Evolutionary conservation across 2,888 invertebrate species (phyloP), one percentile per base, ranked within the genome.

Genomic region (Philaethria dido): DNA sequence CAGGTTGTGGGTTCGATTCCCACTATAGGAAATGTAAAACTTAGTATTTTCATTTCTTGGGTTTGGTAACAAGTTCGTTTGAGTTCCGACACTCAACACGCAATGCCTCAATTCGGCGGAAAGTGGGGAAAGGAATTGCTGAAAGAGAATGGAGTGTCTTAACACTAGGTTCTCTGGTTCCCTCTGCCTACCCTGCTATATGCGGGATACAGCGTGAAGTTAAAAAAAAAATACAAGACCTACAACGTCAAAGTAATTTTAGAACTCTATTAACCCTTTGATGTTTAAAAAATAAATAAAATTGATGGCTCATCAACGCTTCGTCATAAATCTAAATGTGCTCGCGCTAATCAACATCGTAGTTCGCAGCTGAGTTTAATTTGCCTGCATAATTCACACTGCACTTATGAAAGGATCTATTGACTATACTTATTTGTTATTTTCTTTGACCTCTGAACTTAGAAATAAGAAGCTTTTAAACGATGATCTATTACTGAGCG

Each of bases 311-410:
- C 68, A 62, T 66, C 69, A 72, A 69, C 74, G 71, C 77, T 75
- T 82, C 78, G 81, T 84, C 80, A 82, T 86, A 84, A 88, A 85
- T 86, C 86, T 85, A 84, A 86, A 87, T 86, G 83, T 81, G 83
- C 80, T 78, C 74, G 81, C 82, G 82, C 84, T 86, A 87, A 89
- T 88, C 86, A 84, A 78, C 78, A 78, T 75, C 76, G 70, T 74
- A 77, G 80, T 80, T 77, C 77, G 80, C 89, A 91, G 89, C 89
- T 89, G 91, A 79, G 77, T 83, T 85, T 84, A 87, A 90, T 90
- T 89, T 87, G 83, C 84, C 83, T 80, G 83, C 82, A 79, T 83
- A 80, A 80, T 85, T 84, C 81, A 81, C 84, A 82, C 83, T 82
- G 81, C 77, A 70, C 73, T 61, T 39, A 65, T 65, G 65, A 69